A percentile compares a stretch with the other conserved stretches of the same genome.
Evolutionary conservation across 2,797 vertebrate genomes (phyloP).

Genomic region (Darevskia mixta): DNA sequence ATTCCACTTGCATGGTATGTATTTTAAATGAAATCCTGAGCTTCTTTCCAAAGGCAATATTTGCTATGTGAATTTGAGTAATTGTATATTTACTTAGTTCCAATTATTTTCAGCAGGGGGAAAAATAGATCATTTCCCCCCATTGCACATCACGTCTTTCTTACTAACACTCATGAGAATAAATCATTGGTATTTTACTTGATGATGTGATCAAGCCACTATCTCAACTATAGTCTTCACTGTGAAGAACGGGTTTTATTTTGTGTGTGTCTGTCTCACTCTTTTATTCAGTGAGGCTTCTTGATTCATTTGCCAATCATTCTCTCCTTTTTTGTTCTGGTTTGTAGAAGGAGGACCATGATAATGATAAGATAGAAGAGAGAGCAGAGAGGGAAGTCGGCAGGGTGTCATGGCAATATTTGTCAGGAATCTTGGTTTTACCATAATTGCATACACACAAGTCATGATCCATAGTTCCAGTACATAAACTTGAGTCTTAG

Average conservation of each 20-base stretch:
- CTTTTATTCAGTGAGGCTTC: neutral
- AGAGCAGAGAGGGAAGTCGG: neutral
- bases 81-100: neutral
- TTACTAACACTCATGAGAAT: neutral
- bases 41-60: constrained; percentile 6
- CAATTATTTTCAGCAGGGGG: neutral
- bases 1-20: neutral
- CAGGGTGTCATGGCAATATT: neutral
- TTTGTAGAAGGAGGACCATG: neutral
- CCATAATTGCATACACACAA: neutral
- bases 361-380: neutral
- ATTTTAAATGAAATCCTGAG: neutral
- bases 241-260: neutral
- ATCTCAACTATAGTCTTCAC: neutral
- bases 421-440: neutral
- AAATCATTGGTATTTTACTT: neutral
- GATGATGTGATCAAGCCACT: neutral
- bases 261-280: neutral
- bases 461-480: neutral
- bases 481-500: neutral
- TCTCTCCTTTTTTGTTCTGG: neutral
- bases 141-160: too few relatives aligned
- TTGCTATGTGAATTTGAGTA: neutral
- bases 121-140: neutral
- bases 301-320: neutral